Evolutionary conservation across 2,113 vertebrate species (phyloP).

Genomic region (Upupa epops): DNA sequence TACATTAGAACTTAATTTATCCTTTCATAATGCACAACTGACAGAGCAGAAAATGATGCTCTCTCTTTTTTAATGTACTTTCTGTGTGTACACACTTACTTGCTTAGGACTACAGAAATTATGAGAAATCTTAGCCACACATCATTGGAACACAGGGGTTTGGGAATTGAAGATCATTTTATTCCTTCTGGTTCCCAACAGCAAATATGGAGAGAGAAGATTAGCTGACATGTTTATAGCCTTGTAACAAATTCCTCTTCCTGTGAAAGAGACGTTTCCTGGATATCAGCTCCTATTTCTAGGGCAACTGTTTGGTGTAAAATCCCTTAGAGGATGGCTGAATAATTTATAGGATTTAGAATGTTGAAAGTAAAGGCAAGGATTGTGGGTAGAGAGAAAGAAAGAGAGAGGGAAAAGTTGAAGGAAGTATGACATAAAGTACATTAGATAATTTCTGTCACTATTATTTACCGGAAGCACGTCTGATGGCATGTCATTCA

Average conservation of each 20-base stretch:
- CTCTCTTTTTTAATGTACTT: not conserved
- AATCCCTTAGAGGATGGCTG: not conserved
- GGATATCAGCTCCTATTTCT: not conserved
- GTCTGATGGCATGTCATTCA: not conserved
- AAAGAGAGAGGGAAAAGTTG: not conserved
- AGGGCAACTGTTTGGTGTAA: not conserved
- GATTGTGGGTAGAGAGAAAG: not conserved
- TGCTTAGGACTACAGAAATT: not conserved
- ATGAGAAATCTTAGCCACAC: not conserved
- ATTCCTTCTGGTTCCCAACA: not conserved
- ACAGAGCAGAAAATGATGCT: not conserved
- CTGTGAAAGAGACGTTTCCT: not conserved
- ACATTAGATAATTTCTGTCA: not conserved
- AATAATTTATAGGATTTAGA: not conserved
- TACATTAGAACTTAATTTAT: not conserved
- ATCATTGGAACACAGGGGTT: not conserved
- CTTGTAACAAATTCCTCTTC: not conserved
- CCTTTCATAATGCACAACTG: not conserved
- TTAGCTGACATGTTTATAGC: fast-evolving
- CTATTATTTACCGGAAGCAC: not conserved
- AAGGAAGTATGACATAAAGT: not conserved
- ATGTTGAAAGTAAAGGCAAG: not conserved
- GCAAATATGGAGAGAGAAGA: not conserved
- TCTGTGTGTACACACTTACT: not conserved
- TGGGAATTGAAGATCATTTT: not conserved